Conservation (phyloP, 2,888 invertebrate species). For the Mechanitis mazaeus region DNA sequence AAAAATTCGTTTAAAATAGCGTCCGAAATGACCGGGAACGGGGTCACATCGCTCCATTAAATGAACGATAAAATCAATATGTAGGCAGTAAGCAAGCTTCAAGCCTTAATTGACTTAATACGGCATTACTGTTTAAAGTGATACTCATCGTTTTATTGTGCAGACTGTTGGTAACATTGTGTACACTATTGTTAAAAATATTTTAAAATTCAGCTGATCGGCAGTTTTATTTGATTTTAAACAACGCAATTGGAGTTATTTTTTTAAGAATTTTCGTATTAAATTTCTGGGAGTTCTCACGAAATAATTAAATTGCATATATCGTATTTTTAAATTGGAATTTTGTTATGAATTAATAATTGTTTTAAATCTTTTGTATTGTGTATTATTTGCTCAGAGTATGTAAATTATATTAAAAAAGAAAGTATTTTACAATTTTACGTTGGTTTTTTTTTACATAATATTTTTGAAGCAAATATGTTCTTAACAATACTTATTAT, state of each 20-base stretch:
- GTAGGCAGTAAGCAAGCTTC: conserved; percentile 27
- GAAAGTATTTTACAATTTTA: no score
- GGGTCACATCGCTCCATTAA: conserved; percentile 38
- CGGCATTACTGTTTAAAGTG: conserved; percentile 25
- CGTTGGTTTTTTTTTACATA: no score
- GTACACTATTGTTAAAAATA: conserved; percentile 2
- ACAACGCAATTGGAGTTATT: neutral
- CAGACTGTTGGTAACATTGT: conserved; percentile 2
- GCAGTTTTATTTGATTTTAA: conserved; percentile 1
- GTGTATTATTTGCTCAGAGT: no score
- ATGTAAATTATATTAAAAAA: no score
- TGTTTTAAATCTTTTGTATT: no score
- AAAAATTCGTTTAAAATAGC: conserved; percentile 7
- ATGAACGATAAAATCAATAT: conserved; percentile 45
- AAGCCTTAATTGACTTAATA: conserved; percentile 27
- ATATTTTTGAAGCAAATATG: no score
- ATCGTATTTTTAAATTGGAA: no score
- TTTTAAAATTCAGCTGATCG: conserved; percentile 2
- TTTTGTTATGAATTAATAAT: no score
- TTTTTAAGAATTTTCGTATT: neutral
- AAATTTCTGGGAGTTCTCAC: no score
- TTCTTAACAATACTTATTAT: no score
- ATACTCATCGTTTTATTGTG: conserved; percentile 20
- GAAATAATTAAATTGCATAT: no score
- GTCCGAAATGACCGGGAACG: conserved; percentile 27